Evolutionary conservation across 1,140 invertebrate species (phyloP).

Genomic region (Atta texana): DNA sequence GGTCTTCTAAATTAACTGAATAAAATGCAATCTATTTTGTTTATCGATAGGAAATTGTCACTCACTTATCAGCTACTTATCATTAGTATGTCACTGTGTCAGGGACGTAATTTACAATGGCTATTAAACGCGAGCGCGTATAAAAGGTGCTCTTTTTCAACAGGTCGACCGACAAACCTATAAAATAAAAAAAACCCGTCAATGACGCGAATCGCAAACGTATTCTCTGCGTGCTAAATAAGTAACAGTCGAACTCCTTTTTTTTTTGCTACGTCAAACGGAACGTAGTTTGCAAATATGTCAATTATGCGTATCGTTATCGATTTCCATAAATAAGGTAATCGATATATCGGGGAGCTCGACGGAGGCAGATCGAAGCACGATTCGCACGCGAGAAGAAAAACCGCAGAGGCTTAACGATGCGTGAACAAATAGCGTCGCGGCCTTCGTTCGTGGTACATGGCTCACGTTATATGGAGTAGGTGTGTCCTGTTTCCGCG

Average conservation of each 20-base stretch:
- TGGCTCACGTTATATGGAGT: neutral
- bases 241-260: neutral
- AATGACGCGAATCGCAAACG: neutral
- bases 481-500: slow-evolving; percentile 36
- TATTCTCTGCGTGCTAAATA: slow-evolving; percentile 5
- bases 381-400: slow-evolving; percentile 25
- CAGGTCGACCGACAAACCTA: neutral
- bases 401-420: neutral
- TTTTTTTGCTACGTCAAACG: neutral
- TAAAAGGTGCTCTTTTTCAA: slow-evolving; percentile 18
- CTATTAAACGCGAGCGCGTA: neutral
- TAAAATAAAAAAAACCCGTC: slow-evolving; percentile 24
- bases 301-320: neutral
- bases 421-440: slow-evolving; percentile 34
- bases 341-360: slow-evolving; percentile 10
- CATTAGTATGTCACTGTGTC: slow-evolving; percentile 11
- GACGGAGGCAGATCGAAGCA: neutral
- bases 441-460: slow-evolving; percentile 6
- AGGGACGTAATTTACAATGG: slow-evolving; percentile 25
- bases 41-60: neutral
- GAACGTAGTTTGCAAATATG: slow-evolving; percentile 1
- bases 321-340: neutral
- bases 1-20: neutral
- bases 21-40: neutral
- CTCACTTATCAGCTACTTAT: slow-evolving; percentile 30